Base-by-base conservation (phyloP, 2,888 invertebrate genomes). In the Ichneumoninae sp. region DNA sequence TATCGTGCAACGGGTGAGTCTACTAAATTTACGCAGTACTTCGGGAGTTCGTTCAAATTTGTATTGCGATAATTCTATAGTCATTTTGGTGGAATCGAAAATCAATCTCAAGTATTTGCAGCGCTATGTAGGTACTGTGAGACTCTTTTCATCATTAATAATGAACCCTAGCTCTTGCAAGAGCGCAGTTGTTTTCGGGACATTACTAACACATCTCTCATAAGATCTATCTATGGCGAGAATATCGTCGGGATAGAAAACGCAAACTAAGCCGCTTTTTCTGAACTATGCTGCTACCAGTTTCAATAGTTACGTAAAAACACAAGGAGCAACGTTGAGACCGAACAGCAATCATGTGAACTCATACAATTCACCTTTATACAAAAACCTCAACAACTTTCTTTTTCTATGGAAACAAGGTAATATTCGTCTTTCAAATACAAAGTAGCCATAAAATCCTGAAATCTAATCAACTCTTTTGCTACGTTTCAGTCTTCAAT, bases 101-200 rank as follows among this genome's bases (percentile, higher is more conserved):
- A 80, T 74, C 44, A 74, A 68, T 19, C 68, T 74, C 44, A 74
- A 74, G n/a, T 70, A 76, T 81, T 81, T 76, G 70, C 62, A 76
- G 7, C 76, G 70, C 26, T 66, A 76, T 13, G 74, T 74, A n/a
- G 72, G 79, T 22, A 54, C 52, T 44, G 54, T 62, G 3, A 2
- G 52, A 66, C 79, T 66, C 44, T 22, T 71, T 13, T 71, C 40
- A 66, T 65, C 60, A 69, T 69, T 70, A 44, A 47, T 78, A 30
- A 70, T 50, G n/a, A 81, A 76, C n/a, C 81, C 81, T 6, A 81
- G 47, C n/a, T 75, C 60, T 70, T 70, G 62, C 30, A 82, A 72
- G 60, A 77, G 44, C 33, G 47, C 44, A 10, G 30, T 22, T 44
- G 77, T 72, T 54, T 44, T 40, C 30, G 22, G 54, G 47, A 71